Conservation (phyloP, 2,888 invertebrate genomes). For the Horisme vitalbata region DNA sequence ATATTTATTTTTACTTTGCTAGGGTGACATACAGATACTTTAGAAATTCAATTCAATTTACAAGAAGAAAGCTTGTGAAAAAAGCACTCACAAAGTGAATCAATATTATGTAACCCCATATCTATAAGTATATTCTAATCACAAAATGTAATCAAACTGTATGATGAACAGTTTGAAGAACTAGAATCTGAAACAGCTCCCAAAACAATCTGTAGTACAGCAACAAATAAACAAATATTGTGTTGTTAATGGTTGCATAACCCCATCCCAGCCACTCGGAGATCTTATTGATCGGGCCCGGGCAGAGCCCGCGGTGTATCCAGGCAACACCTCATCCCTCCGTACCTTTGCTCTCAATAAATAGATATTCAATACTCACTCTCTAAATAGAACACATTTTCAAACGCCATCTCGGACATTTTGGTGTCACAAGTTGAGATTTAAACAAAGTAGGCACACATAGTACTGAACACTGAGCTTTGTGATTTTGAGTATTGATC, state of each 20-base stretch:
- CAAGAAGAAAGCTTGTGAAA: too few relatives aligned
- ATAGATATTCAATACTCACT: slow-evolving; percentile 70
- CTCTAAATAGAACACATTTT: slow-evolving; percentile 79
- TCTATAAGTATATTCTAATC: neutral
- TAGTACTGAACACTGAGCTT: slow-evolving; percentile 54
- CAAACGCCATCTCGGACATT: slow-evolving; percentile 79
- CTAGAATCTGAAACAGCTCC: slow-evolving; percentile 5
- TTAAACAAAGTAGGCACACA: slow-evolving; percentile 54
- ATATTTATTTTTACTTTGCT: too few relatives aligned
- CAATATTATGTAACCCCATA: slow-evolving; percentile 4
- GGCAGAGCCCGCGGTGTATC: slow-evolving; percentile 67
- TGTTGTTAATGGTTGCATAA: slow-evolving; percentile 68
- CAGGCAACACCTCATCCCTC: slow-evolving; percentile 78
- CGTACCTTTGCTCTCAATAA: slow-evolving; percentile 54
- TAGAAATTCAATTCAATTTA: too few relatives aligned
- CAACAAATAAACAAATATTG: slow-evolving; percentile 37
- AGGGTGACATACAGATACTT: too few relatives aligned
- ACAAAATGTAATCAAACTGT: too few relatives aligned
- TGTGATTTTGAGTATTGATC: slow-evolving; percentile 70
- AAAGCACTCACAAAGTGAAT: neutral
- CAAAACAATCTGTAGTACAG: slow-evolving; percentile 19
- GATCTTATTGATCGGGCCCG: slow-evolving; percentile 76
- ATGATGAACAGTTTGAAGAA: neutral
- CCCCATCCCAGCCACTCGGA: slow-evolving; percentile 64
- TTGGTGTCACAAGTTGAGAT: slow-evolving; percentile 45